phyloP scores from a whole-genome alignment of 2,113 vertebrate genomes.

The Pardalotus punctatus region DNA sequence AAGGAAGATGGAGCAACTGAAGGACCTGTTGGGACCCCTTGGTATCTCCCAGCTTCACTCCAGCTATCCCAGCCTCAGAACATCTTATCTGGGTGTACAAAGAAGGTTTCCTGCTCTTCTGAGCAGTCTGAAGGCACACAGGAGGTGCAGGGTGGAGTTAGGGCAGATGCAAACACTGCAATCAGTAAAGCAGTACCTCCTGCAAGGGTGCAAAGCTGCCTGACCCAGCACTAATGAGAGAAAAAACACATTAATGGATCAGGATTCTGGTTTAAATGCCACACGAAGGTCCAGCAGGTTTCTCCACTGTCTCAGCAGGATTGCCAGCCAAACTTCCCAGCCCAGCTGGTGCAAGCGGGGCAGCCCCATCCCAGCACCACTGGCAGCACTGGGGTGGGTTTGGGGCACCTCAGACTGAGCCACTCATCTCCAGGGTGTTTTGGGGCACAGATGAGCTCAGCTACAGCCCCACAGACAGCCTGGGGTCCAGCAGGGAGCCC shows the following conservation, averaged over 20 bases:
- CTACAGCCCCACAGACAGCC: background rate
- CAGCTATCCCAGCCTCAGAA: background rate
- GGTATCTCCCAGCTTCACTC: background rate
- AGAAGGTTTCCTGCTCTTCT: background rate
- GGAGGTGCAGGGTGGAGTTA: background rate
- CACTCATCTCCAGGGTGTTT: accelerated
- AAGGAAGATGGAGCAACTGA: background rate
- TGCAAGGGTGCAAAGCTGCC: accelerated
- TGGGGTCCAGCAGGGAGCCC: background rate
- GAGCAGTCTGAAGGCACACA: accelerated
- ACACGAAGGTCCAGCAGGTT: accelerated
- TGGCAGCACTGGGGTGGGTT: accelerated
- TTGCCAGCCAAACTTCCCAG: background rate
- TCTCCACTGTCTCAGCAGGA: background rate
- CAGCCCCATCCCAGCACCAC: accelerated
- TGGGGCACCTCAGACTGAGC: background rate
- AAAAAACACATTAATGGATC: background rate
- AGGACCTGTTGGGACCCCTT: background rate
- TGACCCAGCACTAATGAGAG: background rate
- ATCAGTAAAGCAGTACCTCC: background rate
- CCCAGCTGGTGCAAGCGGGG: accelerated
- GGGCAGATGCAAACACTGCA: accelerated
- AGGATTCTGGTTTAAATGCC: background rate
- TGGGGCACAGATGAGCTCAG: background rate
- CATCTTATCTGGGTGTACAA: background rate